Percentiles rank a stretch among this genome's conserved stretches.
Evolutionary conservation across 2,113 vertebrate species (phyloP).

Genomic region (Chloropsis hardwickii): DNA sequence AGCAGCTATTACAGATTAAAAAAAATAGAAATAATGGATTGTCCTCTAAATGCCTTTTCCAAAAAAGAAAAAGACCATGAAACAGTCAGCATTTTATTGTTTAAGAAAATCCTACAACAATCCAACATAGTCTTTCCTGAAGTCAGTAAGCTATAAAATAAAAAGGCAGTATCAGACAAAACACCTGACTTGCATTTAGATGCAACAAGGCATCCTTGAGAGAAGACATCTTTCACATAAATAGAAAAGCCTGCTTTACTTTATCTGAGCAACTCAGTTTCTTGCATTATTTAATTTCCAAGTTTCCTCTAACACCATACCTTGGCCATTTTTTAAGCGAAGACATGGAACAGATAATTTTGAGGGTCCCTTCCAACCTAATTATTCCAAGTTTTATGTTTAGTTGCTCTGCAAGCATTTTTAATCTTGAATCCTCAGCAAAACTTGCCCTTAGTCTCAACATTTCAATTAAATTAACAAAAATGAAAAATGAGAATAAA

Average conservation of each 20-base stretch:
- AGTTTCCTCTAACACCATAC: neutral
- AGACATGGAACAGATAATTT: neutral
- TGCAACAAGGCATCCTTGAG: neutral
- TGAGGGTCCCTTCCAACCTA: neutral
- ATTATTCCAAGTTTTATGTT: neutral
- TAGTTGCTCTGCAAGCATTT: neutral
- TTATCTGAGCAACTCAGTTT: neutral
- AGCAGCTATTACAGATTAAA: neutral
- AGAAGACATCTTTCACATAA: neutral
- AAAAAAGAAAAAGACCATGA: neutral
- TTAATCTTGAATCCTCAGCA: neutral
- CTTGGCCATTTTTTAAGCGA: neutral
- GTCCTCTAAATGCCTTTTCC: neutral
- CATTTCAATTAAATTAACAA: neutral
- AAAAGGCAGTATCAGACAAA: neutral
- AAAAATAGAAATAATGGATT: neutral
- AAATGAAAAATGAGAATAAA: neutral
- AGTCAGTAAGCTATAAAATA: neutral
- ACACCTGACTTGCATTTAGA: neutral
- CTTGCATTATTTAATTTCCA: neutral
- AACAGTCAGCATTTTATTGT: neutral
- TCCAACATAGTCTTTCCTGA: neutral
- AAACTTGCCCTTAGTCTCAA: accelerated
- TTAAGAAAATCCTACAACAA: neutral
- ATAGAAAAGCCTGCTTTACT: neutral